Percentiles rank a stretch among this genome's conserved stretches.
Conservation (phyloP, 2,888 invertebrate genomes). For the Plebejus anna region DNA sequence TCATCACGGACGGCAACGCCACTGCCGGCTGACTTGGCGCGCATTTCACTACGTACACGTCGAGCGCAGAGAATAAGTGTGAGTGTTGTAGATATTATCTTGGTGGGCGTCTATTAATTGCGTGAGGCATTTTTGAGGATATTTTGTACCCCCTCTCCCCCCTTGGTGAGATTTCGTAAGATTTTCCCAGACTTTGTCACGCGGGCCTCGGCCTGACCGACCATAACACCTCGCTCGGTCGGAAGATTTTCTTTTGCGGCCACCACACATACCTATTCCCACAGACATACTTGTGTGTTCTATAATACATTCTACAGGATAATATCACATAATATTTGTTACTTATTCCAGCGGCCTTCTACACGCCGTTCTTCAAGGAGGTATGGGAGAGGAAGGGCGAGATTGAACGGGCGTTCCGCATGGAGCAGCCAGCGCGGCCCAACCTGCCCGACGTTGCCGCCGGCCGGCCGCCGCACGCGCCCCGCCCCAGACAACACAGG, state of each 20-base stretch:
- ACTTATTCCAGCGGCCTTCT: slow-evolving; percentile 87
- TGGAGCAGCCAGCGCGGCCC: slow-evolving; percentile 84
- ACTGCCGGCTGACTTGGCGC: slow-evolving; percentile 93
- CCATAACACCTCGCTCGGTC: too few species aligned
- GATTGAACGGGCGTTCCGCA: slow-evolving; percentile 94
- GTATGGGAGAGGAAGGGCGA: slow-evolving; percentile 98
- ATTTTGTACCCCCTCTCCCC: too few species aligned
- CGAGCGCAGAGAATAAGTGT: slow-evolving; percentile 93
- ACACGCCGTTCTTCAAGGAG: slow-evolving; percentile 97
- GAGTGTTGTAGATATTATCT: slow-evolving; percentile 48
- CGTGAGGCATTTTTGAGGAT: too few species aligned
- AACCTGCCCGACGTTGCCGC: slow-evolving; percentile 85
- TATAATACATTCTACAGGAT: too few species aligned
- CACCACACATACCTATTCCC: too few species aligned
- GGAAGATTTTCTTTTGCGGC: too few species aligned
- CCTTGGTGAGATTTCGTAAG: too few species aligned
- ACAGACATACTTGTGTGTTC: too few species aligned
- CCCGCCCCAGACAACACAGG: slow-evolving; percentile 86
- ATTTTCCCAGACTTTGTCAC: too few species aligned
- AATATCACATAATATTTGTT: too few species aligned
- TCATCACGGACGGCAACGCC: slow-evolving; percentile 96
- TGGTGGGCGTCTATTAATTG: too few species aligned
- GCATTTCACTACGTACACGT: slow-evolving; percentile 94
- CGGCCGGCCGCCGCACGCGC: slow-evolving; percentile 83
- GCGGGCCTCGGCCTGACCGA: too few species aligned